phyloP scores from a whole-genome alignment of 2,113 vertebrate genomes.

The Callithrix jacchus region DNA sequence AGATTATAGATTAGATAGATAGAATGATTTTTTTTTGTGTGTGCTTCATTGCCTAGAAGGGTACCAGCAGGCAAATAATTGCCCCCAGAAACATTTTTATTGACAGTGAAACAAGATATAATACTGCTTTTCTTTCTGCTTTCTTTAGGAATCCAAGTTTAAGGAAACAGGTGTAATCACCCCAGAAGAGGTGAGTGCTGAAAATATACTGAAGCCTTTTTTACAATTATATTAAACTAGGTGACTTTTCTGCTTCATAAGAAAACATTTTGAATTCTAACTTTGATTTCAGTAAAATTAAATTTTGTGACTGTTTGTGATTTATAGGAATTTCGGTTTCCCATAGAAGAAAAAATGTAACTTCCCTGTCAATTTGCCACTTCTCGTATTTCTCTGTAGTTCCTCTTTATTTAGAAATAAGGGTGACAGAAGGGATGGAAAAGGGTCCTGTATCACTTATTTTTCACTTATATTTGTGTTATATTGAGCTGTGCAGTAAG shows the following conservation, averaged over 20 bases:
- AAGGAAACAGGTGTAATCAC: slow-evolving; percentile 99
- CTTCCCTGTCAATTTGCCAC: slow-evolving; percentile 41
- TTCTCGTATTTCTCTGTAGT: slow-evolving; percentile 59
- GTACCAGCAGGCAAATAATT: background rate
- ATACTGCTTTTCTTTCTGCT: slow-evolving; percentile 56
- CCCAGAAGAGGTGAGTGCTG: slow-evolving; percentile 93
- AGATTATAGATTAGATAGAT: background rate
- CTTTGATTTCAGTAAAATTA: slow-evolving; percentile 34
- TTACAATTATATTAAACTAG: slow-evolving; percentile 2
- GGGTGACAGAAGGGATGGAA: background rate
- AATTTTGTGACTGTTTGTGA: background rate
- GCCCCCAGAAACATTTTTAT: background rate
- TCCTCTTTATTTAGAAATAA: slow-evolving; percentile 56
- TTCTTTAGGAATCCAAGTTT: slow-evolving; percentile 95
- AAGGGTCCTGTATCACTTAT: background rate
- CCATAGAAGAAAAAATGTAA: background rate
- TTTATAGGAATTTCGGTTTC: slow-evolving; percentile 27
- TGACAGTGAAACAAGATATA: background rate
- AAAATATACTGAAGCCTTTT: slow-evolving; percentile 40
- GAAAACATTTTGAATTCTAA: slow-evolving; percentile 7
- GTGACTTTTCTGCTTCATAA: background rate
- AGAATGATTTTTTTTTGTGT: background rate
- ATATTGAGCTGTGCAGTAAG: background rate
- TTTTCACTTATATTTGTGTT: background rate
- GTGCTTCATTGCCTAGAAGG: background rate